phyloP scores from a whole-genome alignment of 2,113 vertebrate genomes.

The Brienomyrus brachyistius region DNA sequence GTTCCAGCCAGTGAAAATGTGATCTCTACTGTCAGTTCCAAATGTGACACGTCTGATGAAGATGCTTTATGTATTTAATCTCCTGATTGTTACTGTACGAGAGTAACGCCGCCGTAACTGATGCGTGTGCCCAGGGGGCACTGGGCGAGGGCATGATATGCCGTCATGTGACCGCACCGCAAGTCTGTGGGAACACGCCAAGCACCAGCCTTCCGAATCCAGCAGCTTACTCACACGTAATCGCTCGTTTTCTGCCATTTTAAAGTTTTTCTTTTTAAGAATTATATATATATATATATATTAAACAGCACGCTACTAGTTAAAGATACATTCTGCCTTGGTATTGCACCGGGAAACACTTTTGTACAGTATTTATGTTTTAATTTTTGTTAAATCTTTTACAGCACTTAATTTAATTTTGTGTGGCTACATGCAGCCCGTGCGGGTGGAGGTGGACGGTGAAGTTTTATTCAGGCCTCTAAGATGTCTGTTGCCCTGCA shows the following conservation, averaged over 20 bases:
- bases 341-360: slow-evolving; percentile 43
- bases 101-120: slow-evolving; percentile 29
- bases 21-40: slow-evolving; percentile 34
- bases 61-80: slow-evolving; percentile 29
- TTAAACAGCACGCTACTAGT: background rate
- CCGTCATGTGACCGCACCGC: slow-evolving; percentile 30
- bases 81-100: slow-evolving; percentile 15
- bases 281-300: background rate
- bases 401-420: slow-evolving; percentile 73
- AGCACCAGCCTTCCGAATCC: slow-evolving; percentile 14
- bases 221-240: slow-evolving; percentile 34
- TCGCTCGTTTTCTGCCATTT: slow-evolving; percentile 30
- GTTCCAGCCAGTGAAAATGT: slow-evolving; percentile 9
- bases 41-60: slow-evolving; percentile 30
- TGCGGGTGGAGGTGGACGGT: background rate
- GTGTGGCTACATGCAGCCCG: background rate
- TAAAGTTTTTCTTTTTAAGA: slow-evolving; percentile 19
- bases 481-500: background rate
- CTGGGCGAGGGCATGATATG: slow-evolving; percentile 34
- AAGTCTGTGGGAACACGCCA: slow-evolving; percentile 15
- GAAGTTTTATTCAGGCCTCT: background rate
- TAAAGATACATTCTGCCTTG: slow-evolving; percentile 30
- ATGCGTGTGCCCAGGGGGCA: slow-evolving; percentile 37
- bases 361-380: slow-evolving; percentile 80
- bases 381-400: slow-evolving; percentile 55